Conservation (phyloP, 2,113 vertebrate species). For the Psephotus haematonotus region DNA sequence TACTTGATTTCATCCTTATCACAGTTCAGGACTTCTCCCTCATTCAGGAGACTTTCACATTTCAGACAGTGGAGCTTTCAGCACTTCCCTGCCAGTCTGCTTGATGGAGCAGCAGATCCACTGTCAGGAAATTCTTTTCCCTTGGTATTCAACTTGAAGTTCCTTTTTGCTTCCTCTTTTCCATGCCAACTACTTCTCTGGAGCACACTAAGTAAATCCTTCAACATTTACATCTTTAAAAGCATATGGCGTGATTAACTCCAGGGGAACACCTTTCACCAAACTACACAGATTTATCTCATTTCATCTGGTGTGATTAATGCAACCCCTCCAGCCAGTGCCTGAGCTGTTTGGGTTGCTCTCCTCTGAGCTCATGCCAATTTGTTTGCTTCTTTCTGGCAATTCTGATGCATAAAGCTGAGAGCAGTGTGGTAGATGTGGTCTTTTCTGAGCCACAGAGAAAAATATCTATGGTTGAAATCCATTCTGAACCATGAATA, state of each 20-base stretch:
- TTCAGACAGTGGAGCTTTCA: neutral
- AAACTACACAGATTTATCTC: constrained; percentile 23
- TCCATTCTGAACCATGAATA: neutral
- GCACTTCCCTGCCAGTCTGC: neutral
- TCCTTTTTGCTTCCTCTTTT: constrained; percentile 39
- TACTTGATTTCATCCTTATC: neutral
- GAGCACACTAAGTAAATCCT: constrained; percentile 4
- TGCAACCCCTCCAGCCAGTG: constrained; percentile 31
- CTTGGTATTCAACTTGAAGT: neutral
- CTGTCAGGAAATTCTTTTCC: neutral
- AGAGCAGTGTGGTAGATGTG: neutral
- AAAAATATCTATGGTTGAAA: neutral
- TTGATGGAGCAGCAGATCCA: neutral
- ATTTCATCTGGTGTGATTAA: constrained; percentile 37
- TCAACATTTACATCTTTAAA: constrained; percentile 41
- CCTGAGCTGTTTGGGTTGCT: constrained; percentile 9
- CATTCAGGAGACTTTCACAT: neutral
- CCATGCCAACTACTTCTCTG: constrained; percentile 7
- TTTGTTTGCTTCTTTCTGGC: neutral
- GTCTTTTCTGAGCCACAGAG: neutral
- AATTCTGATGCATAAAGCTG: neutral
- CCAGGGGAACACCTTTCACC: constrained; percentile 39
- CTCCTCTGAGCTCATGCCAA: constrained; percentile 37
- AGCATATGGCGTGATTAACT: neutral
- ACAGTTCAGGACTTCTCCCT: neutral